Base-by-base conservation (phyloP, 1,140 invertebrate species). In the Meloidogyne chitwoodi region DNA sequence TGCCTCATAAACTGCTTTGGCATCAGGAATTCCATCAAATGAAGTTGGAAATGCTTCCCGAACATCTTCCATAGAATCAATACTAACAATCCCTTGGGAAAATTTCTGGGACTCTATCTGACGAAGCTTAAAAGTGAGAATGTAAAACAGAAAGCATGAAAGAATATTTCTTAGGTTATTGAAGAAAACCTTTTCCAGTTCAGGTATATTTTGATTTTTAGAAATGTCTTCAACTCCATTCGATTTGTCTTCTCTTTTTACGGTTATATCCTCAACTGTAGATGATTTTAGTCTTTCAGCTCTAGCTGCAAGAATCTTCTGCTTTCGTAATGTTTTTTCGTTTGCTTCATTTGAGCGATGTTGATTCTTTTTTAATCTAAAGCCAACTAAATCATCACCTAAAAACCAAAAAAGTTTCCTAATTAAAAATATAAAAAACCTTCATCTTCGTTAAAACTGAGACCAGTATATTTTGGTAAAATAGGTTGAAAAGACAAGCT, bases 1-100 rank as follows among this genome's bases (percentile, higher is more conserved):
- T 62, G 81, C 81, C 41, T 84, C 81, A 61, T 81, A 83, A 34
- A 83, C 80, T 19, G 82, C 80, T 69, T 81, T 77, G 2, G 82
- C 81, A 68, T 83, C 81, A 11, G 81, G 80, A 22, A 83, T 83
- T 14, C 48, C 74, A 8, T 63, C 65, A 56, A 83, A 64, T 48
- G 78, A 66, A 44, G 81, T 26, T 19, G 81, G 22, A 34, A 80
- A 80, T 69, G 48, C 27, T 8, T 56, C 63, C 26, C 78, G 79
- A 27, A 76, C 78, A 26, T 74, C 62, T 31, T 63, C 56, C 26
- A 61, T 38, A 27, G 48, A 56, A 8, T 56, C 10, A n/a, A 56
- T 5, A n/a, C 48, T n/a, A 56, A 56, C 63, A 68, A 34, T 44
- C 27, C 26, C 31, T 31, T 67, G 12, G 2, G 56, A 14, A 16